Percentiles rank a stretch among this genome's conserved stretches.
phyloP scores from a whole-genome alignment of 2,113 vertebrate species.

The Fukomys damarensis region DNA sequence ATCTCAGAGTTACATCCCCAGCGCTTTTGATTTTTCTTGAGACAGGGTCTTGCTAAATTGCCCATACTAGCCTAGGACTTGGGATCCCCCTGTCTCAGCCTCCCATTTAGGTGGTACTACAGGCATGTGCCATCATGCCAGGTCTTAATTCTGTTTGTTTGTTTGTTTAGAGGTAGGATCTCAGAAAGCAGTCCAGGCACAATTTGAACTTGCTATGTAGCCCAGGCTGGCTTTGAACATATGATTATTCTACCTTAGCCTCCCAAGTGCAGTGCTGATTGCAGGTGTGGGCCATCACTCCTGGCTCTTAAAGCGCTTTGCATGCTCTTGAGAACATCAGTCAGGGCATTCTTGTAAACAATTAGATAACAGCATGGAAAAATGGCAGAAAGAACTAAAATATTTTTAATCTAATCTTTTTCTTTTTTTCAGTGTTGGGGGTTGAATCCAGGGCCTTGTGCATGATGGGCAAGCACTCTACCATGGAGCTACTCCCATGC shows the following conservation, averaged over 20 bases:
- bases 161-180: not conserved
- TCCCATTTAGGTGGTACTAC: not conserved
- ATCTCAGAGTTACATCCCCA: no score
- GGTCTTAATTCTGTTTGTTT: not conserved
- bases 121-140: not conserved
- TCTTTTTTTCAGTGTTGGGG: not conserved
- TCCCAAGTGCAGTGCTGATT: not conserved
- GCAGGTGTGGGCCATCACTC: not conserved
- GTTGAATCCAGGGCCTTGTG: not conserved
- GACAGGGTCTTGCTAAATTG: not conserved
- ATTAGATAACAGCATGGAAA: not conserved
- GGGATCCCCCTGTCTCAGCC: not conserved
- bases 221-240: not conserved
- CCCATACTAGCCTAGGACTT: not conserved
- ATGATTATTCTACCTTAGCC: not conserved
- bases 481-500: not conserved
- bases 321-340: not conserved
- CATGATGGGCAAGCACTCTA: not conserved
- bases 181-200: not conserved
- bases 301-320: not conserved
- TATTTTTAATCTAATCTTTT: not conserved
- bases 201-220: not conserved
- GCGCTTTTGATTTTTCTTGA: not conserved
- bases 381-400: not conserved
- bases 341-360: not conserved